Evolutionary conservation across 2,113 vertebrate genomes (phyloP).

Genomic region (Salvelinus sp.): DNA sequence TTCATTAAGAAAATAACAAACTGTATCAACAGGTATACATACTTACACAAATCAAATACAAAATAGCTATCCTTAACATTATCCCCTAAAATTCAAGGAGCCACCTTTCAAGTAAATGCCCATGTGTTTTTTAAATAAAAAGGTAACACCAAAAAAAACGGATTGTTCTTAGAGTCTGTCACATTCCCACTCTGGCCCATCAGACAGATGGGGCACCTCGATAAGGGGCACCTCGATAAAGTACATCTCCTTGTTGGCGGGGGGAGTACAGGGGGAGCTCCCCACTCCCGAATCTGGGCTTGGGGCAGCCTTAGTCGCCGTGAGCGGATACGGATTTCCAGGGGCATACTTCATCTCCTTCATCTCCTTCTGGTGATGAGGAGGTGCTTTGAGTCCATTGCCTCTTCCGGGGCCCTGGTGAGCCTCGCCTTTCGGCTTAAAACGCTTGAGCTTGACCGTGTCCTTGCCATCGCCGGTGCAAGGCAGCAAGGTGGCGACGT

Average conservation of each 20-base stretch:
- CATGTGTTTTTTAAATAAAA: not conserved
- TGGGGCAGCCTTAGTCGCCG: conserved; percentile 27
- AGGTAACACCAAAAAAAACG: not conserved
- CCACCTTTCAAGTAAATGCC: not conserved
- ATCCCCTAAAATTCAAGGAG: not conserved
- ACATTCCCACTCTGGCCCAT: conserved; percentile 74
- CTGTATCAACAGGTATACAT: not conserved
- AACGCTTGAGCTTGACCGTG: conserved; percentile 71
- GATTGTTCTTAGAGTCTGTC: conserved; percentile 67
- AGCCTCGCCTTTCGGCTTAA: conserved; percentile 70
- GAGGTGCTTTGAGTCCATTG: conserved; percentile 19
- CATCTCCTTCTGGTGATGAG: conserved; percentile 10
- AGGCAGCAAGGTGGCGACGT: conserved; percentile 68
- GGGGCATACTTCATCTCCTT: conserved; percentile 45
- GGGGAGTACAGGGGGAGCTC: conserved; percentile 60
- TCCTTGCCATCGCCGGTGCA: conserved; percentile 70
- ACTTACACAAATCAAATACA: not conserved
- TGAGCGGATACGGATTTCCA: not conserved
- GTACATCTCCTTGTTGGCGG: conserved; percentile 59
- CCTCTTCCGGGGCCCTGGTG: not conserved
- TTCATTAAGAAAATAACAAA: not conserved
- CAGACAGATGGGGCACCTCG: conserved; percentile 51
- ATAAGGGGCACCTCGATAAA: conserved; percentile 62
- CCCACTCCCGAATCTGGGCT: conserved; percentile 59
- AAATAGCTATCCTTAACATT: not conserved